Conservation (phyloP, 2,797 vertebrate genomes). For the Diglossa cyanea region DNA sequence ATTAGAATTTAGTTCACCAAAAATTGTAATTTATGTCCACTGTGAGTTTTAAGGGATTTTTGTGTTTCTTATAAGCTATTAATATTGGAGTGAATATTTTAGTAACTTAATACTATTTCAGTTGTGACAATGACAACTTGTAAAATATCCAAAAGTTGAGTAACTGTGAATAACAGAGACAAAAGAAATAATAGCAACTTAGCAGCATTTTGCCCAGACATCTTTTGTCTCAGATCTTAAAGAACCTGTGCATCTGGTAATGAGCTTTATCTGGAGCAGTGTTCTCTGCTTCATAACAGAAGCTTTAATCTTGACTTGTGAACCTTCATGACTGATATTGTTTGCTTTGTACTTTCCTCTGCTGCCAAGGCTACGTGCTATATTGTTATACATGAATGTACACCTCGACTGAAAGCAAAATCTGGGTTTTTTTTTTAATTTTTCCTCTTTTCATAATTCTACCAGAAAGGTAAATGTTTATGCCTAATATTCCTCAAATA, state of each 20-base stretch:
- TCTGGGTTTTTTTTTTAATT: not conserved
- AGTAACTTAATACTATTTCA: not conserved
- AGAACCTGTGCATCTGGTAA: not conserved
- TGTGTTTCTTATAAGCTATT: not conserved
- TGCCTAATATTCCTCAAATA: not conserved
- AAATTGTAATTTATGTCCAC: not conserved
- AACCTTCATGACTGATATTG: not conserved
- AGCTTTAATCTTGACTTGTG: not conserved
- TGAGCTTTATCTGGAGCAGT: not conserved
- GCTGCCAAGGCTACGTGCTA: fast-evolving
- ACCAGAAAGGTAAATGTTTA: not conserved
- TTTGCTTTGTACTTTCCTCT: not conserved
- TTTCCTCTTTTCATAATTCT: not conserved
- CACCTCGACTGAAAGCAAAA: not conserved
- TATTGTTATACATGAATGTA: not conserved
- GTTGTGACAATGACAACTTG: not conserved
- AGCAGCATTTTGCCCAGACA: not conserved
- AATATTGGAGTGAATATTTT: not conserved
- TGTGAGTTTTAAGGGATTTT: not conserved
- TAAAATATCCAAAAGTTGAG: not conserved
- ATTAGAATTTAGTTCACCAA: not conserved
- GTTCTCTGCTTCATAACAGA: not conserved
- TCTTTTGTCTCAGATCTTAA: not conserved
- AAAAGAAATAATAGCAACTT: not conserved
- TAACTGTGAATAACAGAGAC: not conserved